phyloP scores from a whole-genome alignment of 2,797 vertebrate genomes.

The Poeciliopsis gracilis region DNA sequence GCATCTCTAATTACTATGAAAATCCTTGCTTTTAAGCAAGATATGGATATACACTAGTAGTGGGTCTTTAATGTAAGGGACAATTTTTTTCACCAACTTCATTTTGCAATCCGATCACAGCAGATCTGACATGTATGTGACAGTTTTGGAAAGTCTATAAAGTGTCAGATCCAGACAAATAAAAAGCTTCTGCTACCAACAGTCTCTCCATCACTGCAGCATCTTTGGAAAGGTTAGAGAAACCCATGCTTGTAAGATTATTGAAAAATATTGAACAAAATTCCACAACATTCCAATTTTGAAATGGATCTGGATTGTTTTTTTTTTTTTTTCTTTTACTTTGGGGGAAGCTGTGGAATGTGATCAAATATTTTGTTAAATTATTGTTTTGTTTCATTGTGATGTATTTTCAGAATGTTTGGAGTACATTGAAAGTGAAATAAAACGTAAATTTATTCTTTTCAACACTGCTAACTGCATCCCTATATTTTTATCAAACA shows the following conservation, averaged over 20 bases:
- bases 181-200: not conserved
- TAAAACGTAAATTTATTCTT: not conserved
- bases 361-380: not conserved
- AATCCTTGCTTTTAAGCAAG: not conserved
- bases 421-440: not conserved
- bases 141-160: not conserved
- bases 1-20: not conserved
- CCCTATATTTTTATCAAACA: not conserved
- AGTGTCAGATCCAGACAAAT: not conserved
- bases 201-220: not conserved
- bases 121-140: not conserved
- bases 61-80: not conserved
- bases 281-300: not conserved
- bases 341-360: not conserved
- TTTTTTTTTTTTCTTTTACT: not conserved
- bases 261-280: not conserved
- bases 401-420: not conserved
- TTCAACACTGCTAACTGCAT: not conserved
- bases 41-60: not conserved
- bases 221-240: not conserved
- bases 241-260: not conserved
- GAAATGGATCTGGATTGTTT: not conserved
- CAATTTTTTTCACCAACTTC: not conserved
- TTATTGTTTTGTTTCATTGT: not conserved
- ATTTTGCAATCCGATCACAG: not conserved